Evolutionary conservation across 1,140 invertebrate genomes (phyloP).

Genomic region (Bombyx mori): DNA sequence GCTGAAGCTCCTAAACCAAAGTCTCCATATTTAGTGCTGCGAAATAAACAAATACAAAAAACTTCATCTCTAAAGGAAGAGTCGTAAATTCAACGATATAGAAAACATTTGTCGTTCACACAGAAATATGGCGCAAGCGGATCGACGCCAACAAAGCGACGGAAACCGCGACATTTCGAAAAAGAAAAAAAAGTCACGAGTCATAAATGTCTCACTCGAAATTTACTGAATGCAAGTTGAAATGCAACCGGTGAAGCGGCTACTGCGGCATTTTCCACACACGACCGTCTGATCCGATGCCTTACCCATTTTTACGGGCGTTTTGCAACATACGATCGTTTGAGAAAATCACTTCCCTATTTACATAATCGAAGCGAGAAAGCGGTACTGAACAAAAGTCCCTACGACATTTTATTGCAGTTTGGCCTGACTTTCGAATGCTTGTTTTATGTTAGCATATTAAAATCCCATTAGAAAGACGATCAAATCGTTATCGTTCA

Average conservation of each 20-base stretch:
- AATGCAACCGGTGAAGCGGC: constrained; percentile 8
- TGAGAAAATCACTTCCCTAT: constrained; percentile 22
- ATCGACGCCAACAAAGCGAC: neutral
- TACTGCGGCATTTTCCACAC: constrained; percentile 8
- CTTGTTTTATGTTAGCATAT: no score
- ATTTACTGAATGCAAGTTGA: constrained; percentile 8
- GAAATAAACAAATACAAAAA: no score
- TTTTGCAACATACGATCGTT: constrained; percentile 21
- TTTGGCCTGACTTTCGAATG: neutral
- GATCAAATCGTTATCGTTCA: no score
- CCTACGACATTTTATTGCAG: neutral
- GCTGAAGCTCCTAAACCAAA: no score
- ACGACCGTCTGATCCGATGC: constrained; percentile 10
- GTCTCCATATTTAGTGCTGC: no score
- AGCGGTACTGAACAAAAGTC: constrained; percentile 1
- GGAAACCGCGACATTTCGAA: constrained; percentile 1
- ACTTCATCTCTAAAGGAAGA: no score
- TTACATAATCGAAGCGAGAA: constrained; percentile 24
- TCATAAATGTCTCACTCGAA: neutral
- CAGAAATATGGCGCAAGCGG: no score
- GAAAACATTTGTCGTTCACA: no score
- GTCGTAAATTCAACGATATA: no score
- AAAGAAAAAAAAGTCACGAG: neutral
- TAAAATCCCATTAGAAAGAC: no score
- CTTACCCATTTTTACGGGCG: constrained; percentile 17